Evolutionary conservation across 1,140 invertebrate species (phyloP).

Genomic region (Neodiprion fabricii): DNA sequence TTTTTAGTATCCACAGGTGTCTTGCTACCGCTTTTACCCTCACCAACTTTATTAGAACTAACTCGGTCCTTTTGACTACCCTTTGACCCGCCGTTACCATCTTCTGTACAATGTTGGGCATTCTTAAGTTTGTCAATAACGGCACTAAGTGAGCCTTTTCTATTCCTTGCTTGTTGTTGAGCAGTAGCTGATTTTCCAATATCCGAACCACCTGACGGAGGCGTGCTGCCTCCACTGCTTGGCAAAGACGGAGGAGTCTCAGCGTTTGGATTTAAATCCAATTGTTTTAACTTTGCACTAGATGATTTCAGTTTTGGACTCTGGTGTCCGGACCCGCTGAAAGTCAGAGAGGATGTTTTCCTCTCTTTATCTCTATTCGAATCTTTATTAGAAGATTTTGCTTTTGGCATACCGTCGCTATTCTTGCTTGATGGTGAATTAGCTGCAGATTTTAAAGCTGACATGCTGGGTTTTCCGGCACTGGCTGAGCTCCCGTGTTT

Average conservation of each 20-base stretch:
- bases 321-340: slow-evolving; percentile 58
- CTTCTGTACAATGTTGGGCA: slow-evolving; percentile 69
- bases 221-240: slow-evolving; percentile 50
- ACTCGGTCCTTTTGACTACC: slow-evolving; percentile 37
- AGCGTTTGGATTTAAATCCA: slow-evolving; percentile 65
- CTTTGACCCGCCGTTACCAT: slow-evolving; percentile 37
- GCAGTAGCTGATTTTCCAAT: slow-evolving; percentile 60
- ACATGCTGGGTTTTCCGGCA: slow-evolving; percentile 88
- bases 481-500: slow-evolving; percentile 74
- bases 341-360: slow-evolving; percentile 64
- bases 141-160: slow-evolving; percentile 81
- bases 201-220: slow-evolving; percentile 65
- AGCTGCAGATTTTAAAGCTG: slow-evolving; percentile 80
- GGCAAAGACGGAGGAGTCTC: slow-evolving; percentile 35
- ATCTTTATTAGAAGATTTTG: slow-evolving; percentile 47
- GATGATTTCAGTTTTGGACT: slow-evolving; percentile 75
- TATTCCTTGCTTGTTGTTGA: slow-evolving; percentile 67
- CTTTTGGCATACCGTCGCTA: slow-evolving; percentile 56
- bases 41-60: slow-evolving; percentile 57
- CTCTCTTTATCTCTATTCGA: slow-evolving; percentile 69
- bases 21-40: slow-evolving; percentile 64
- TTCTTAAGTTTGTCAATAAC: slow-evolving; percentile 87
- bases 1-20: slow-evolving; percentile 72
- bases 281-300: slow-evolving; percentile 71
- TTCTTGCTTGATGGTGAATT: slow-evolving; percentile 66